Conservation (phyloP, 2,888 invertebrate genomes). For the Synergus itoensis region DNA sequence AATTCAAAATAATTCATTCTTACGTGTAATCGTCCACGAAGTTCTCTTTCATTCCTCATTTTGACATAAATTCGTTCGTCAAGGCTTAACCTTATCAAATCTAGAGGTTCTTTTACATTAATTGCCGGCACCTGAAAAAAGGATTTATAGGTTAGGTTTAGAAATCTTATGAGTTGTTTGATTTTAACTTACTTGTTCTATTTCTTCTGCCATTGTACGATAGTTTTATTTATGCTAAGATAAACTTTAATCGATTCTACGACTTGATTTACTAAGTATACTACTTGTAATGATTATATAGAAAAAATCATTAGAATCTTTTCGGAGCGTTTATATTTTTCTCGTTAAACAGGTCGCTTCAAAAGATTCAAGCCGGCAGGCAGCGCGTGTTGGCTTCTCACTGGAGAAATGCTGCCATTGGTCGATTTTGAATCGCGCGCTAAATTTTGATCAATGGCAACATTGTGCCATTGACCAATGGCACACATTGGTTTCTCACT, state of each 20-base stretch:
- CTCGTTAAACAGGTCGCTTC: not conserved
- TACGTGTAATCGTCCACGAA: conserved; percentile 97
- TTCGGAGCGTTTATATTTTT: not conserved
- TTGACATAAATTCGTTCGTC: conserved; percentile 99
- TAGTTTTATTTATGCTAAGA: not conserved
- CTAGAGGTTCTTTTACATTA: conserved; percentile 98
- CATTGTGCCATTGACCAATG: too few relatives aligned
- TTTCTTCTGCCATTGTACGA: conserved; percentile 71
- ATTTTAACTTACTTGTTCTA: conserved; percentile 68
- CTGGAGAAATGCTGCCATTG: too few relatives aligned
- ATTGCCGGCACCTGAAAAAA: conserved; percentile 86
- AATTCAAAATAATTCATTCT: conserved; percentile 69
- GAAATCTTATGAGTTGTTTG: conserved; percentile 35
- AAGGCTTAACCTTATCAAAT: conserved; percentile 96
- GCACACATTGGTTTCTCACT: too few relatives aligned
- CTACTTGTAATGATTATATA: not conserved
- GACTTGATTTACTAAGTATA: not conserved
- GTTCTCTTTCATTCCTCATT: conserved; percentile 98
- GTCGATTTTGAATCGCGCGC: too few relatives aligned
- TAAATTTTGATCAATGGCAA: too few relatives aligned
- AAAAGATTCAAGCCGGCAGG: not conserved
- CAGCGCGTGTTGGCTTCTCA: too few relatives aligned
- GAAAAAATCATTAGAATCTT: not conserved
- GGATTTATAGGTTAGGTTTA: conserved; percentile 37
- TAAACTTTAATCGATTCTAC: not conserved